A percentile compares a stretch with the other conserved stretches of the same genome.
phyloP scores from a whole-genome alignment of 2,888 invertebrate species.

The Drosophila austrosaltans region DNA sequence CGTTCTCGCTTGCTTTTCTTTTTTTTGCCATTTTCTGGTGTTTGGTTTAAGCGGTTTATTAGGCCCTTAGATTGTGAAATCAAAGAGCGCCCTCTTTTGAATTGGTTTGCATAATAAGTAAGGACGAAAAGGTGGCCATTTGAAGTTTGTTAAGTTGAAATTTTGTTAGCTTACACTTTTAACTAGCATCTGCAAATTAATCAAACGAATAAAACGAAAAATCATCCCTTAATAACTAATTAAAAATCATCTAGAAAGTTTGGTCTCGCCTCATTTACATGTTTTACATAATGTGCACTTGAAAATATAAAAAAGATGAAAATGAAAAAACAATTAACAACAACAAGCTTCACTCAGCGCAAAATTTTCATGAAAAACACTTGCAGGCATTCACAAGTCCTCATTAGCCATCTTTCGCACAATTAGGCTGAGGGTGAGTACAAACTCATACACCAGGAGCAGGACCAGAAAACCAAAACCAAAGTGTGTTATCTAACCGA shows the following conservation, averaged over 20 bases:
- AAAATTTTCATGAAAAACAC: conserved; percentile 26
- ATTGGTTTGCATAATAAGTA: conserved; percentile 19
- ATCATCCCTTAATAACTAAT: conserved; percentile 31
- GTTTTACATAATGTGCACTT: background rate
- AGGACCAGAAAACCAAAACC: conserved; percentile 9
- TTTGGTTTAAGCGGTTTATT: conserved; percentile 69
- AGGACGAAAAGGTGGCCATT: background rate
- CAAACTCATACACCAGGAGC: conserved; percentile 9
- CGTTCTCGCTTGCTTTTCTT: background rate
- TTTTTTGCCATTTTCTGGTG: conserved; percentile 55
- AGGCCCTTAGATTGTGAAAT: conserved; percentile 53
- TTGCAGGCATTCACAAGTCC: conserved; percentile 32
- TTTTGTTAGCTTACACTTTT: conserved; percentile 1
- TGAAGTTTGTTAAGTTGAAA: conserved; percentile 12
- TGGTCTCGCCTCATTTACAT: conserved; percentile 6
- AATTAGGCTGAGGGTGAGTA: conserved; percentile 47
- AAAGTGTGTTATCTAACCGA: conserved; percentile 49
- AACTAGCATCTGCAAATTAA: conserved; percentile 13
- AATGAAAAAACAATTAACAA: conserved; percentile 50
- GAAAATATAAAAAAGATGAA: background rate
- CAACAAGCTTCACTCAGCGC: conserved; percentile 28
- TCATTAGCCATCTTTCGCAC: conserved; percentile 53
- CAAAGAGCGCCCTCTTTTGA: conserved; percentile 36
- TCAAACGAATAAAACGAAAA: background rate
- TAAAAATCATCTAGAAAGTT: conserved; percentile 23